phyloP scores from a whole-genome alignment of 2,797 vertebrate genomes.

The Todus mexicanus region DNA sequence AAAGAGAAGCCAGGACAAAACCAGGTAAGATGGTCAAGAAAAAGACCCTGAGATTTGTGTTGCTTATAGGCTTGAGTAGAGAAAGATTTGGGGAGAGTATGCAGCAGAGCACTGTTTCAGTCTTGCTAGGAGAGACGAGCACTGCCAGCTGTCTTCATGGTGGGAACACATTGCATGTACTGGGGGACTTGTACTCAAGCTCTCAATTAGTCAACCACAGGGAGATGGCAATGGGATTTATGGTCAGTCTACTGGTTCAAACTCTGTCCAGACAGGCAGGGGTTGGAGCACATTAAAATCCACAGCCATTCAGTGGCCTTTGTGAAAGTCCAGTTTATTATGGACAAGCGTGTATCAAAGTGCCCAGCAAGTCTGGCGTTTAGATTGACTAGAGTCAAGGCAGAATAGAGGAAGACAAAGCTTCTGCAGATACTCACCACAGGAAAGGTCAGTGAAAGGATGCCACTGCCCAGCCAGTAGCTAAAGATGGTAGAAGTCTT shows the following conservation, averaged over 20 bases:
- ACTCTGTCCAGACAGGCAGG: not conserved
- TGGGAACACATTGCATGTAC: fast-evolving
- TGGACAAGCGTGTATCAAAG: not conserved
- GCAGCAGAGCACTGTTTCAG: not conserved
- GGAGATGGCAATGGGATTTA: not conserved
- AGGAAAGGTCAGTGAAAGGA: not conserved
- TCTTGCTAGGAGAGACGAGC: not conserved
- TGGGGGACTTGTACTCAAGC: not conserved
- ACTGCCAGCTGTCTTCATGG: not conserved
- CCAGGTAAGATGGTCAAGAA: not conserved
- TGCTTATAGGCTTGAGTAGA: not conserved
- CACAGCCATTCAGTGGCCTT: not conserved
- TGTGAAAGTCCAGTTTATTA: not conserved
- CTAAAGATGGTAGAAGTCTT: not conserved
- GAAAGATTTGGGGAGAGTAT: not conserved
- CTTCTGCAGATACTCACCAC: not conserved
- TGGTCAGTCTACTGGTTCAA: not conserved
- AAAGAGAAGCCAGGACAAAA: not conserved
- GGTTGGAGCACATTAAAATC: not conserved
- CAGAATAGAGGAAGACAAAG: not conserved
- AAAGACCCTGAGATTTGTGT: not conserved
- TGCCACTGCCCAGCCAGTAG: not conserved
- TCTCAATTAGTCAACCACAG: not conserved
- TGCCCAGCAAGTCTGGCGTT: not conserved
- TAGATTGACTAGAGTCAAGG: not conserved